A percentile compares a stretch with the other conserved stretches of the same genome.
phyloP scores from a whole-genome alignment of 2,797 vertebrate species.

The Discoglossus pictus region DNA sequence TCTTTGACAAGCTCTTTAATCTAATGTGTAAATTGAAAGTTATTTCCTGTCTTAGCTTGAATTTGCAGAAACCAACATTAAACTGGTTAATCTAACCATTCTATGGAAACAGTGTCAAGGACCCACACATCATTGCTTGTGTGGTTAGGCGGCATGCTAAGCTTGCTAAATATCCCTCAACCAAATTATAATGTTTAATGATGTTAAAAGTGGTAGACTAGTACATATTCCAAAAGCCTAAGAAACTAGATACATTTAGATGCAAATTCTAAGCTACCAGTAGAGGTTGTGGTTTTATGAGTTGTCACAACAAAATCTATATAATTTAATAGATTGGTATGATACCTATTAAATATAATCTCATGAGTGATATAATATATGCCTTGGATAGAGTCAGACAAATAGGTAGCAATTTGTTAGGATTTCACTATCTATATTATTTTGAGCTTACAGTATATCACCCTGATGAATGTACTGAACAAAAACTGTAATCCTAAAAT shows the following conservation, averaged over 20 bases:
- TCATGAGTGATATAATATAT: too few relatives aligned
- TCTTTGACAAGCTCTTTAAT: slow-evolving; percentile 61
- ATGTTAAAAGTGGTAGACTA: too few relatives aligned
- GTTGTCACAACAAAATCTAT: too few relatives aligned
- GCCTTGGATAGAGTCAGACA: too few relatives aligned
- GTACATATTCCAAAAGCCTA: neutral
- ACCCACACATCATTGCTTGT: slow-evolving; percentile 3
- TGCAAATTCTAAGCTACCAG: too few relatives aligned
- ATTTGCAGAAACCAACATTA: slow-evolving; percentile 10
- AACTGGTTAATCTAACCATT: slow-evolving; percentile 2
- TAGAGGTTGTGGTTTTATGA: too few relatives aligned
- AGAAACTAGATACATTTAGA: too few relatives aligned
- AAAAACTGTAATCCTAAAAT: slow-evolving; percentile 69
- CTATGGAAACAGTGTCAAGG: neutral
- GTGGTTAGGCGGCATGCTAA: neutral
- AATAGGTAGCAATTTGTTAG: slow-evolving; percentile 61
- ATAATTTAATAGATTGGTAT: too few relatives aligned
- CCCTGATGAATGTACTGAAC: too few relatives aligned
- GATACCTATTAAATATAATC: too few relatives aligned
- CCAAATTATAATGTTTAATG: neutral
- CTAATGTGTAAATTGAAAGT: slow-evolving; percentile 35
- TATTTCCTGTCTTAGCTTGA: slow-evolving; percentile 3
- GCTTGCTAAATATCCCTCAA: slow-evolving; percentile 9
- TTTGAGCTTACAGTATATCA: too few relatives aligned
- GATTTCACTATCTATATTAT: slow-evolving; percentile 64